Base-by-base conservation (phyloP, 2,113 vertebrate genomes). In the Archocentrus centrarchus region DNA sequence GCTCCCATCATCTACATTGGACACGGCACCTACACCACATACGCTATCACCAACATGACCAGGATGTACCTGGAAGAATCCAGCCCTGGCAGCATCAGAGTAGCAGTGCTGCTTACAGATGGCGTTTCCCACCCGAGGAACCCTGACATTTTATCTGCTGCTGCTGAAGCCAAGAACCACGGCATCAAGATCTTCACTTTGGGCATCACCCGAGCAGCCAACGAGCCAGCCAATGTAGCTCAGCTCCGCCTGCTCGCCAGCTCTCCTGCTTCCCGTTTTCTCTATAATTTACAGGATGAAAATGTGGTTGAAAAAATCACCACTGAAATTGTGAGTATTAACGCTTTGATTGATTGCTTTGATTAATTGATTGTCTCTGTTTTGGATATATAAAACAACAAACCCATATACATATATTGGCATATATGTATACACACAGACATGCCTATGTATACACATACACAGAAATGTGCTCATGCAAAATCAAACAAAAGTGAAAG, bases 11-110 rank as follows among this genome's bases (percentile, higher is more conserved):
- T 93, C 53, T 97, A 96, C 92, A 98, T 97, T 41, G 97, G 97
- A 17, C 97, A 98, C 1, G 97, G 97, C 76, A 98, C 97, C 82
- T 98, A 97, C 87, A 97, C 97, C 81, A 98, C 97, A 61, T 98
- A 97, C 0, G 97, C 97, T 89, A 97, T 98, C 90, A 98, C 97
- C 87, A 98, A 98, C 92, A 96, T 98, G 88, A 98, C 97, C 62
- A 96, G 94, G 78, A 96, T 98, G 59, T 98, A 97, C 87, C 79
- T 94, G 92, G 96, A 96, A 27, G 97, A 98, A 91, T 97, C 97
- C 17, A 95, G 73, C 44, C 88, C 63, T 0, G 91, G 92, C 18
- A 96, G 96, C 39, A 90, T 97, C 85, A 97, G 96, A 92, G 95
- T 97, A 57, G 97, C 96, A 0, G 2, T 98, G 53, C 95, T 98